These are phyloP conservation scores for Columbina picui DNA, from an alignment of 2,113 vertebrate genomes.

Conservation along the genomic window DNA sequence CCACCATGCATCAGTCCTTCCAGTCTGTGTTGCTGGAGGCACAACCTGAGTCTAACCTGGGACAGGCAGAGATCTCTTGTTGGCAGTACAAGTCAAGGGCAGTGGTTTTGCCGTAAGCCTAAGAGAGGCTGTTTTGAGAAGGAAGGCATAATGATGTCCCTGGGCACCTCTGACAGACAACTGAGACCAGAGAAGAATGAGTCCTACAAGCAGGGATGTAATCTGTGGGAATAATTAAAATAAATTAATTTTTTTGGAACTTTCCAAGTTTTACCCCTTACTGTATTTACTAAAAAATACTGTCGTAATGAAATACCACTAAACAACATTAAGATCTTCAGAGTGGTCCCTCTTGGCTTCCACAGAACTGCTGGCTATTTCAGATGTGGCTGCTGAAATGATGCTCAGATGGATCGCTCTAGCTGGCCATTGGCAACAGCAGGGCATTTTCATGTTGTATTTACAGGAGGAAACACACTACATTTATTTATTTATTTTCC, in stretches of 20 bases:
- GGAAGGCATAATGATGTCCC: neutral
- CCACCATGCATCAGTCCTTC: fast-evolving
- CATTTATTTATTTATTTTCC: neutral
- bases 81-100: neutral
- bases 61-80: neutral
- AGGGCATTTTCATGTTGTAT: neutral
- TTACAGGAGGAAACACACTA: neutral
- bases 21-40: neutral
- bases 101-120: neutral
- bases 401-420: neutral
- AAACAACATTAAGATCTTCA: neutral
- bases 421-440: neutral
- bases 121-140: neutral
- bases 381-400: neutral
- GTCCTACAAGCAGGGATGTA: neutral
- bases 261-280: neutral
- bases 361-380: neutral
- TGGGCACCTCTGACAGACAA: neutral
- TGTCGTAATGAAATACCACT: neutral
- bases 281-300: neutral
- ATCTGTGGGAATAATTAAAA: neutral
- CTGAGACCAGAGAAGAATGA: neutral
- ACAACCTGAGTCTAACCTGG: neutral
- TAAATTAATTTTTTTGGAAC: neutral
- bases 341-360: neutral